Evolutionary conservation across 2,888 invertebrate species (phyloP), one percentile per base, ranked within the genome.

Genomic region (Cancer borealis): DNA sequence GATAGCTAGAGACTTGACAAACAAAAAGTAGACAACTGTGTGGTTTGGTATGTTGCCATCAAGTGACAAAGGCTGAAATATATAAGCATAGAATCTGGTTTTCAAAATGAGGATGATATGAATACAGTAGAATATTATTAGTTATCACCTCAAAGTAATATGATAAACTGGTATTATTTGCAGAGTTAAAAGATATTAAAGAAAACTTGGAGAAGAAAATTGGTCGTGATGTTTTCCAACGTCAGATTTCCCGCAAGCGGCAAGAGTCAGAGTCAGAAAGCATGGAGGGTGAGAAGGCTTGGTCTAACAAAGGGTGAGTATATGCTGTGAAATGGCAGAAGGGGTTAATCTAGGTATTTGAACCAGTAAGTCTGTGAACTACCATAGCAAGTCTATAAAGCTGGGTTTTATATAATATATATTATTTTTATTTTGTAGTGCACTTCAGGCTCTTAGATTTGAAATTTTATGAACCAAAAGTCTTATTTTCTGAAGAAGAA

Each of bases 151-250:
- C 21, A 10, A 21, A 26, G 26, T 73, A 73, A 84, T 26, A 39
- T 84, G 0, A 14, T n/a, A 14, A 14, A 8, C 39, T 84, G 39
- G 10, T 39, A n/a, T 49, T 87, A 84, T 54, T 94, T 95, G 96
- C 96, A 97, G 98, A 97, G 96, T 96, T 98, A 95, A 97, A 97
- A 94, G 98, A 98, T 96, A 97, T 98, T 94, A 98, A 98, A 96
- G 97, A 98, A 96, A 98, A 98, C 96, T 96, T 98, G 92, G 98
- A 98, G 96, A 97, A 97, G 88, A 97, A 97, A 95, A 97, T 98
- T 12, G 97, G 97, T 12, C 97, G 97, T 0, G 97, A 97, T 94
- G 98, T 98, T 96, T 97, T 98, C 96, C 97, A 97, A 95, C 97
- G 97, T 96, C 98, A 98, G 96, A 96, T 98, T 95, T 97, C 97